Percentiles rank a stretch among this genome's conserved stretches.
Evolutionary conservation across 2,888 invertebrate genomes (phyloP).

Genomic region (Ophion costatus): DNA sequence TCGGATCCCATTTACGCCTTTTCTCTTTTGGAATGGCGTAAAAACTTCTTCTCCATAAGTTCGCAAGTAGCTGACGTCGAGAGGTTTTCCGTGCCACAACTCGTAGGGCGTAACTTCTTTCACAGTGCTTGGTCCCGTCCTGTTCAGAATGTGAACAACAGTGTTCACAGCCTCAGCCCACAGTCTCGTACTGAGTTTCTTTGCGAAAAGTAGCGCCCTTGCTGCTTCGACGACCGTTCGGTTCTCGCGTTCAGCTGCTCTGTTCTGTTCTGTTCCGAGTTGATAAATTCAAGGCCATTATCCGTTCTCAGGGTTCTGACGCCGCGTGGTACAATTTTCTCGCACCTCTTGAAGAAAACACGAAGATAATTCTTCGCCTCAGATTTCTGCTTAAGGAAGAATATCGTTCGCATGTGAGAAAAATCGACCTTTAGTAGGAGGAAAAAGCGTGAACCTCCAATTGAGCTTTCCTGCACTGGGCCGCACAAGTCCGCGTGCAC

Average conservation of each 20-base stretch:
- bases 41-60: slow-evolving; percentile 34
- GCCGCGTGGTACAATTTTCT: slow-evolving; percentile 28
- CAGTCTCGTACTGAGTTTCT: no score
- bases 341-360: slow-evolving; percentile 46
- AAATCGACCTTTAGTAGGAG: slow-evolving; percentile 61
- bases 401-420: slow-evolving; percentile 48
- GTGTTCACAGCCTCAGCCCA: no score
- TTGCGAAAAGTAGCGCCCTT: no score
- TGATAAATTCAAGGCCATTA: slow-evolving; percentile 64
- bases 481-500: slow-evolving; percentile 63
- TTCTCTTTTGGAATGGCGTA: slow-evolving; percentile 49
- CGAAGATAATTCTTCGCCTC: slow-evolving; percentile 35
- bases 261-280: no score
- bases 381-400: slow-evolving; percentile 60
- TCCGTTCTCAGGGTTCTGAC: slow-evolving; percentile 62
- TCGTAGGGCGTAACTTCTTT: slow-evolving; percentile 44
- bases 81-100: slow-evolving; percentile 28
- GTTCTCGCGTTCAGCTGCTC: no score
- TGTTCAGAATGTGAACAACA: no score
- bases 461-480: slow-evolving; percentile 55
- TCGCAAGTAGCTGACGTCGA: slow-evolving; percentile 20
- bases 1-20: slow-evolving; percentile 34
- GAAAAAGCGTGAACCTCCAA: slow-evolving; percentile 50
- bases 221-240: no score
- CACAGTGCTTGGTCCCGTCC: no score